phyloP scores from a whole-genome alignment of 2,888 invertebrate species.

The Drosophila pseudotakahashii region DNA sequence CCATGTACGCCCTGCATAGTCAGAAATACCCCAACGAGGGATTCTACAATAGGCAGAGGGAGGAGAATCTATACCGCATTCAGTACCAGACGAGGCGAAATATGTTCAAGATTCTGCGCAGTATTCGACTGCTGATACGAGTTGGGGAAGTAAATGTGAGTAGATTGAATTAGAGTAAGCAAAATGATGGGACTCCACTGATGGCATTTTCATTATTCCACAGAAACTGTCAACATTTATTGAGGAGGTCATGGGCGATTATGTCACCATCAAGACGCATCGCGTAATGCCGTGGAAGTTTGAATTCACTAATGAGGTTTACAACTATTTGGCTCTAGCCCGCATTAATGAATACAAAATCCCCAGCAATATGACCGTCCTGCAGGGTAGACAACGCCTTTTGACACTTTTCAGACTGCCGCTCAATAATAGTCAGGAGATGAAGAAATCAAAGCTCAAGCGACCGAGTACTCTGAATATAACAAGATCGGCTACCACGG shows the following conservation, averaged over 20 bases:
- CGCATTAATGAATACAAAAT: constrained; percentile 76
- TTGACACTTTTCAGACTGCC: constrained; percentile 64
- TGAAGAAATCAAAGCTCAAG: constrained; percentile 34
- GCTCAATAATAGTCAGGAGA: constrained; percentile 55
- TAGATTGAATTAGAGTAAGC: not conserved
- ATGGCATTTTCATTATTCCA: not conserved
- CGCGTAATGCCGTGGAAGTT: constrained; percentile 84
- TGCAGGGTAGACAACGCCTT: constrained; percentile 58
- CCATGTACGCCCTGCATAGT: constrained; percentile 71
- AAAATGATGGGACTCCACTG: too few relatives aligned
- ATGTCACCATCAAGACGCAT: constrained; percentile 79
- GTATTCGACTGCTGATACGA: constrained; percentile 65
- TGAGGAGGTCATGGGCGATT: constrained; percentile 81
- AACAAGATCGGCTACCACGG: constrained; percentile 58
- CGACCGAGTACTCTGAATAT: constrained; percentile 63
- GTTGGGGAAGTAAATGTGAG: constrained; percentile 60
- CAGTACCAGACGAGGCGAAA: constrained; percentile 81
- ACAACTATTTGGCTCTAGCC: constrained; percentile 81
- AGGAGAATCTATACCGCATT: constrained; percentile 74
- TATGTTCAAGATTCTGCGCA: constrained; percentile 78
- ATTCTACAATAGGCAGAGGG: constrained; percentile 51
- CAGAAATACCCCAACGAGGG: constrained; percentile 62
- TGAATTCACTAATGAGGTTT: constrained; percentile 83
- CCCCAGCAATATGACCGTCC: constrained; percentile 30
- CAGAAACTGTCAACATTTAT: constrained; percentile 77